Evolutionary conservation across 2,797 vertebrate species (phyloP).

Genomic region (Scolopax rusticola): DNA sequence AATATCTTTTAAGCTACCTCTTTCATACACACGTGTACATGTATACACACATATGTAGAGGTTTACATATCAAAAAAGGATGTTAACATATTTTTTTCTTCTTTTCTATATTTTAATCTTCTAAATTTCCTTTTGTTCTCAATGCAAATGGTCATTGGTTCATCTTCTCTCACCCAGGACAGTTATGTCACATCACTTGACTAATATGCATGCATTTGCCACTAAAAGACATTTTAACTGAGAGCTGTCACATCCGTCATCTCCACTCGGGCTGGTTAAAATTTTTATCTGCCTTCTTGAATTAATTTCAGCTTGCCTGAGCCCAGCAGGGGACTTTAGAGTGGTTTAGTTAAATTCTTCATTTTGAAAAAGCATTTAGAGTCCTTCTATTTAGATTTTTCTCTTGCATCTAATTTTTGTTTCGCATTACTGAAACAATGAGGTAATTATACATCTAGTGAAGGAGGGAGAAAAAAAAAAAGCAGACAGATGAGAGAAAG

Average conservation of each 20-base stretch:
- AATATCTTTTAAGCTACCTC: not conserved
- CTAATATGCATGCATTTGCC: slow-evolving; percentile 84
- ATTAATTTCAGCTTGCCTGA: slow-evolving; percentile 87
- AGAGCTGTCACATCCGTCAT: slow-evolving; percentile 87
- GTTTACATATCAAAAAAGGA: not conserved
- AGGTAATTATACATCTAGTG: slow-evolving; percentile 71
- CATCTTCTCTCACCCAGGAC: slow-evolving; percentile 78
- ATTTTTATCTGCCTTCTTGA: slow-evolving; percentile 86
- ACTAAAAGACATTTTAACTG: slow-evolving; percentile 87
- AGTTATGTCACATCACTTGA: slow-evolving; percentile 84
- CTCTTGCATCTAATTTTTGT: slow-evolving; percentile 73
- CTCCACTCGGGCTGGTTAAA: slow-evolving; percentile 83
- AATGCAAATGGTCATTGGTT: slow-evolving; percentile 83
- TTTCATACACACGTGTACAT: rapidly evolving
- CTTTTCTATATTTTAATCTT: not conserved
- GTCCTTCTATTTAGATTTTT: slow-evolving; percentile 75
- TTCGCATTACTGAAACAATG: slow-evolving; percentile 74
- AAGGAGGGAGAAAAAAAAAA: not conserved
- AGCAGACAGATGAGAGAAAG: not conserved
- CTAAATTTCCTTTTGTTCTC: slow-evolving; percentile 83
- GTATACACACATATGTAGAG: not conserved
- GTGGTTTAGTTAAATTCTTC: slow-evolving; percentile 83
- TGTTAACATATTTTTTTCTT: not conserved
- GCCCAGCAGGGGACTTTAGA: slow-evolving; percentile 84
- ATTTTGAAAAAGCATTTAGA: slow-evolving; percentile 75